A percentile compares a stretch with the other conserved stretches of the same genome.
These are phyloP conservation scores for Auanema freiburgensis DNA, from an alignment of 2,888 invertebrate species.

Conservation along the genomic window DNA sequence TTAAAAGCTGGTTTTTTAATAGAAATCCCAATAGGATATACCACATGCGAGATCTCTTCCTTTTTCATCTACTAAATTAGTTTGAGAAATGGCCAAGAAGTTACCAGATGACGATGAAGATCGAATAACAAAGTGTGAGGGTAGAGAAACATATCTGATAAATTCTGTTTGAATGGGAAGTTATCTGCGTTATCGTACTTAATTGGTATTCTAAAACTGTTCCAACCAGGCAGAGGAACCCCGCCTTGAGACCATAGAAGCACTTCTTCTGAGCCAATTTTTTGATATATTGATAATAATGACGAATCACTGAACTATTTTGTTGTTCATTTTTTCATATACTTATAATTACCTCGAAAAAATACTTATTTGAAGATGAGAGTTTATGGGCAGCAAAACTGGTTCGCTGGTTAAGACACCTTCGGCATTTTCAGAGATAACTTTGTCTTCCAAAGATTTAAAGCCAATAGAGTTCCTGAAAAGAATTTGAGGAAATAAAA, in stretches of 20 bases:
- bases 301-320: neutral
- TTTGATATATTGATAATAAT: constrained; percentile 3
- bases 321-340: neutral
- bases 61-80: constrained; percentile 14
- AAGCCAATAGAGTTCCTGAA: constrained; percentile 14
- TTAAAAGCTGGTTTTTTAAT: constrained; percentile 1
- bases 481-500: neutral
- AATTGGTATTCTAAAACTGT: constrained; percentile 14
- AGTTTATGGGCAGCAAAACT: constrained; percentile 7
- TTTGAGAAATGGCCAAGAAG: constrained; percentile 11
- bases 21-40: neutral
- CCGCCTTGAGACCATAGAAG: constrained; percentile 18
- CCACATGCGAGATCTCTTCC: constrained; percentile 16
- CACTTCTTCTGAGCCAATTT: constrained; percentile 12
- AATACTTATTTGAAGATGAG: constrained; percentile 19
- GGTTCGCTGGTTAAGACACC: constrained; percentile 16
- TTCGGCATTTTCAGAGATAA: constrained; percentile 8
- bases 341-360: constrained; percentile 13
- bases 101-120: constrained; percentile 8
- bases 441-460: constrained; percentile 14
- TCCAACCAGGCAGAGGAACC: constrained; percentile 15
- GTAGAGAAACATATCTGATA: constrained; percentile 6
- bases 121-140: constrained; percentile 5
- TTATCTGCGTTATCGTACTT: neutral
- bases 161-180: too few relatives aligned